Conservation (phyloP, 2,888 invertebrate genomes). For the Ferdinandea cuprea region DNA sequence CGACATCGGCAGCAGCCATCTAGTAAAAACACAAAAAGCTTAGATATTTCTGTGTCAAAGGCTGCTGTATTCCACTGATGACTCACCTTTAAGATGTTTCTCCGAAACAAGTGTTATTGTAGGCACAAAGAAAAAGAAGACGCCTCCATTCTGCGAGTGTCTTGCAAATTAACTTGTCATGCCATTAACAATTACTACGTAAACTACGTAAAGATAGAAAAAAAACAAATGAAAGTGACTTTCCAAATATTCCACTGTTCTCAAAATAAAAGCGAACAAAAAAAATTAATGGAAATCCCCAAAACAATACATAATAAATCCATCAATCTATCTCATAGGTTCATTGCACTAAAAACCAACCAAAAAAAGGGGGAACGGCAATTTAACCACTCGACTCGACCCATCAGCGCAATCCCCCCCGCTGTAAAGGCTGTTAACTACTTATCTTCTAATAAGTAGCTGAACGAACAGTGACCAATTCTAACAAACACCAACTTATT, state of each 20-base stretch:
- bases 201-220: no score
- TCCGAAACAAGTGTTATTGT: neutral
- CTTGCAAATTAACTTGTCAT: slow-evolving; percentile 33
- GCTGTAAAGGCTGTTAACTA: slow-evolving; percentile 59
- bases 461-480: slow-evolving; percentile 56
- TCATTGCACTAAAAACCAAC: slow-evolving; percentile 19
- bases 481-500: slow-evolving; percentile 45
- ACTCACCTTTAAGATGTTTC: no score
- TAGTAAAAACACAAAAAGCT: no score
- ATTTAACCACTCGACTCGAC: slow-evolving; percentile 46
- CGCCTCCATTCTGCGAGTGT: no score
- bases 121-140: no score
- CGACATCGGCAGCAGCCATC: no score
- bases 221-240: slow-evolving; percentile 20
- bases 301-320: slow-evolving; percentile 39
- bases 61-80: no score
- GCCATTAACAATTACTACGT: slow-evolving; percentile 17
- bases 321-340: slow-evolving; percentile 41
- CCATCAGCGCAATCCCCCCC: slow-evolving; percentile 47
- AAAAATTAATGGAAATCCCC: slow-evolving; percentile 21
- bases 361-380: slow-evolving; percentile 15
- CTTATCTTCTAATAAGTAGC: slow-evolving; percentile 56
- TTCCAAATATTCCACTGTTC: neutral
- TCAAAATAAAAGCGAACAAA: slow-evolving; percentile 45
- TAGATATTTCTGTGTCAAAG: no score